Conservation (phyloP, 2,113 vertebrate species). For the Rhegmatorhina hoffmannsi region DNA sequence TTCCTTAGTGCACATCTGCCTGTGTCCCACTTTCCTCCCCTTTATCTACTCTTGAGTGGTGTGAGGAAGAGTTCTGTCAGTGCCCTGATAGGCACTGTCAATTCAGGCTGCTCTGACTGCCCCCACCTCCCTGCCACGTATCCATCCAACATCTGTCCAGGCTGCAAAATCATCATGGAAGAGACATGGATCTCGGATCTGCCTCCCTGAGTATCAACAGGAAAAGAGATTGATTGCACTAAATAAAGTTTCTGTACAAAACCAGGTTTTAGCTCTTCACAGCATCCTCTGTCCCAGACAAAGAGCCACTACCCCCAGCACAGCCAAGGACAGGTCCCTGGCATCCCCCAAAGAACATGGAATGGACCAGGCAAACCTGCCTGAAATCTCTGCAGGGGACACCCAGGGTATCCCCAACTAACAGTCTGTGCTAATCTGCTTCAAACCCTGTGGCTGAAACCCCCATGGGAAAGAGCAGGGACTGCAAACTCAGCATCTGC, state of each 20-base stretch:
- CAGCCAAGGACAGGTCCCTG: neutral
- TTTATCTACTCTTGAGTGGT: neutral
- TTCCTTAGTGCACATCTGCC: neutral
- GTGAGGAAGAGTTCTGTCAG: neutral
- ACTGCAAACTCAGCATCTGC: neutral
- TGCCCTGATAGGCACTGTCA: neutral
- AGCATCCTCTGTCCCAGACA: neutral
- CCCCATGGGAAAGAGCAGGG: neutral
- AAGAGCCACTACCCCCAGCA: accelerated
- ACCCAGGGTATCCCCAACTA: neutral
- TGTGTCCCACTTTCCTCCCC: neutral
- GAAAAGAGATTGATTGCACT: neutral
- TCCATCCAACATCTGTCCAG: neutral
- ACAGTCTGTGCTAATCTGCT: accelerated
- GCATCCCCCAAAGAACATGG: neutral
- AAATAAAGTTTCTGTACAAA: neutral
- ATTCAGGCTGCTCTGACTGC: accelerated
- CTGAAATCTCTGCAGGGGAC: neutral
- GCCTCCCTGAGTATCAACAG: neutral
- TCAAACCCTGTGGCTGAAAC: neutral
- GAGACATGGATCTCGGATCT: neutral
- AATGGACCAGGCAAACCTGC: neutral
- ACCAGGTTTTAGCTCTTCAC: neutral
- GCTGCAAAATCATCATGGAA: neutral
- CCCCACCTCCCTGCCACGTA: neutral